Evolutionary conservation across 2,113 vertebrate genomes (phyloP).

Genomic region (Tinamus guttatus): DNA sequence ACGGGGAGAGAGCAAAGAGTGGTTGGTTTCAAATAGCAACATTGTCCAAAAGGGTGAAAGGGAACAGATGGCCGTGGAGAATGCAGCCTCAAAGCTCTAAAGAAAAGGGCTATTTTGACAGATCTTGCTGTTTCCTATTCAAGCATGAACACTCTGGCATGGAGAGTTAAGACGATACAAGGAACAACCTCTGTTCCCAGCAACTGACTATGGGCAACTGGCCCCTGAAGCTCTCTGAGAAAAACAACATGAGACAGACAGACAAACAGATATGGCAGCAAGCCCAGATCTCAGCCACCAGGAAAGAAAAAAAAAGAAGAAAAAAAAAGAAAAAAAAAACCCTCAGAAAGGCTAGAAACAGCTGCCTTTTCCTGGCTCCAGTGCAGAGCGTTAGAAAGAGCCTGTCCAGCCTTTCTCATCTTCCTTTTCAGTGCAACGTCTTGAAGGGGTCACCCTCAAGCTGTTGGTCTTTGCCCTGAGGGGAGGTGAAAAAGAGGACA

Average conservation of each 20-base stretch:
- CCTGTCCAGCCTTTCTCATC: constrained; percentile 57
- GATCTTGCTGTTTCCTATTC: constrained; percentile 84
- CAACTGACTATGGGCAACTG: constrained; percentile 70
- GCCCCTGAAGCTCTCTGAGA: constrained; percentile 68
- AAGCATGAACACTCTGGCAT: constrained; percentile 78
- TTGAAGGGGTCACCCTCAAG: constrained; percentile 71
- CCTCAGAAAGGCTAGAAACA: constrained; percentile 67
- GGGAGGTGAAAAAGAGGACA: constrained; percentile 80
- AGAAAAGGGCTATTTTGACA: constrained; percentile 81
- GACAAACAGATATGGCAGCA: constrained; percentile 75
- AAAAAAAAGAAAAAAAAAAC: neutral
- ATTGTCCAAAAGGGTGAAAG: constrained; percentile 87
- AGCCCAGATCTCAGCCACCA: constrained; percentile 59
- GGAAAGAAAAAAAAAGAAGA: neutral
- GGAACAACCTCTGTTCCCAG: constrained; percentile 80
- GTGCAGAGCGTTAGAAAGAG: constrained; percentile 47
- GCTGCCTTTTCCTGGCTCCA: constrained; percentile 74
- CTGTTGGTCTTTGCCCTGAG: constrained; percentile 73
- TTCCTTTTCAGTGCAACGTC: constrained; percentile 63
- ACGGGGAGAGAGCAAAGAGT: constrained; percentile 71
- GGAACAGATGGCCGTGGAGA: constrained; percentile 87
- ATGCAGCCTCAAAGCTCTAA: constrained; percentile 80
- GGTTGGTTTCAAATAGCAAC: constrained; percentile 83
- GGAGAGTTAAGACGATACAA: constrained; percentile 75
- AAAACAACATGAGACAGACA: constrained; percentile 71